Evolutionary conservation across 2,113 vertebrate genomes (phyloP).

Genomic region (Heptranchias perlo): DNA sequence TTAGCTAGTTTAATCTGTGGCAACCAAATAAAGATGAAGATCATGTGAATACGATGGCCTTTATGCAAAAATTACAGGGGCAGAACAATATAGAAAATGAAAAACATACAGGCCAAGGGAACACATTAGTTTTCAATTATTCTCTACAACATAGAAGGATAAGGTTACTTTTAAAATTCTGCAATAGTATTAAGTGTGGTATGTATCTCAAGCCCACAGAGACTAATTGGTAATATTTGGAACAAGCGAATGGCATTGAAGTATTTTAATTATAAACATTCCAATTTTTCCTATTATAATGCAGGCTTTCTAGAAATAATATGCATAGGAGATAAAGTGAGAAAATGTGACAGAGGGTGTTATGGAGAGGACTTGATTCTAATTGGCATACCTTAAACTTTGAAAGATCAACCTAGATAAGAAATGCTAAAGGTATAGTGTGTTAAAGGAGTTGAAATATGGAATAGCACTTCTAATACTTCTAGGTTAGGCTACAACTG

Average conservation of each 20-base stretch:
- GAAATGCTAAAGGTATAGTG: neutral
- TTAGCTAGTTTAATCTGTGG: neutral
- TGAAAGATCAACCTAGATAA: neutral
- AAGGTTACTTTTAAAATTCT: conserved; percentile 4
- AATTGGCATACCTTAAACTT: neutral
- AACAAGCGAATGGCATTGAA: no score
- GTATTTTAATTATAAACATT: neutral
- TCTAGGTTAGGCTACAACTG: neutral
- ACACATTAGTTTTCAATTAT: conserved; percentile 16
- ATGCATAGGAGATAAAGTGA: neutral
- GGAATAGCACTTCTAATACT: neutral
- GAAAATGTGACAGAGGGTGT: neutral
- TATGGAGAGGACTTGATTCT: neutral
- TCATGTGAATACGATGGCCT: conserved; percentile 14
- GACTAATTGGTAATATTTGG: neutral
- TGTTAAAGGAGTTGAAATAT: neutral
- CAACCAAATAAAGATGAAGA: neutral
- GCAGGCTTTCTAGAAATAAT: neutral
- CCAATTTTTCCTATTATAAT: neutral
- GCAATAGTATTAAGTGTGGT: neutral
- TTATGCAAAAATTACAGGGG: neutral
- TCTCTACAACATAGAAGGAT: neutral
- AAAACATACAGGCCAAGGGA: neutral
- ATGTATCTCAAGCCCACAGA: neutral
- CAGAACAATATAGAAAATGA: neutral